A percentile compares a stretch with the other conserved stretches of the same genome.
Evolutionary conservation across 2,888 invertebrate genomes (phyloP).

Genomic region (Philaethria dido): DNA sequence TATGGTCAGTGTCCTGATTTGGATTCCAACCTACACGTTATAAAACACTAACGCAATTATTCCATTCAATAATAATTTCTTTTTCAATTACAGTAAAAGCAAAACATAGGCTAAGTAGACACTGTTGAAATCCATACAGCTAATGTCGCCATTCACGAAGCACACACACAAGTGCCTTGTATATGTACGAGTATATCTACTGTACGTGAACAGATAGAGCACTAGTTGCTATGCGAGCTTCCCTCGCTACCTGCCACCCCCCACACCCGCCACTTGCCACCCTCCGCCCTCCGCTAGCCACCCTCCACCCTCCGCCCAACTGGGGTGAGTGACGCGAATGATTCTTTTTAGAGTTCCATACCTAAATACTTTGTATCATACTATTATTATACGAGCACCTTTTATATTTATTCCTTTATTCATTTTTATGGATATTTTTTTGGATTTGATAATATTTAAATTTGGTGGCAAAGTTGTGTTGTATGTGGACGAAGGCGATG

Average conservation of each 20-base stretch:
- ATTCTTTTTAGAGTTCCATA: constrained; percentile 35
- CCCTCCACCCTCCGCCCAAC: constrained; percentile 40
- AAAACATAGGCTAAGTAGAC: background rate
- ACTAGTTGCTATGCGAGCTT: constrained; percentile 51
- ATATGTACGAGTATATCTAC: no score
- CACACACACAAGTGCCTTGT: background rate
- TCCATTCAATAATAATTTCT: background rate
- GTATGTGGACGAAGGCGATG: no score
- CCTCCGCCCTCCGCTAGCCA: background rate
- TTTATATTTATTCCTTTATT: background rate
- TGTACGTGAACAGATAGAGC: constrained; percentile 16
- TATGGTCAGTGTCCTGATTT: no score
- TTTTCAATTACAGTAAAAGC: constrained; percentile 15
- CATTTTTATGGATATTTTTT: background rate
- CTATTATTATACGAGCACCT: constrained; percentile 3
- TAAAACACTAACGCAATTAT: background rate
- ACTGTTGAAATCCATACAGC: constrained; percentile 9
- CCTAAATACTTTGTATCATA: constrained; percentile 13
- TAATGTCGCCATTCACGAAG: constrained; percentile 11
- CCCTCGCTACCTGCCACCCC: constrained; percentile 47
- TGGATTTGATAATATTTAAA: no score
- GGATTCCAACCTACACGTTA: no score
- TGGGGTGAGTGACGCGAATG: constrained; percentile 36
- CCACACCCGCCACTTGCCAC: background rate
- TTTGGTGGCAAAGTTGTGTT: no score